phyloP scores from a whole-genome alignment of 2,797 vertebrate species.

The Siniperca scherzeri region DNA sequence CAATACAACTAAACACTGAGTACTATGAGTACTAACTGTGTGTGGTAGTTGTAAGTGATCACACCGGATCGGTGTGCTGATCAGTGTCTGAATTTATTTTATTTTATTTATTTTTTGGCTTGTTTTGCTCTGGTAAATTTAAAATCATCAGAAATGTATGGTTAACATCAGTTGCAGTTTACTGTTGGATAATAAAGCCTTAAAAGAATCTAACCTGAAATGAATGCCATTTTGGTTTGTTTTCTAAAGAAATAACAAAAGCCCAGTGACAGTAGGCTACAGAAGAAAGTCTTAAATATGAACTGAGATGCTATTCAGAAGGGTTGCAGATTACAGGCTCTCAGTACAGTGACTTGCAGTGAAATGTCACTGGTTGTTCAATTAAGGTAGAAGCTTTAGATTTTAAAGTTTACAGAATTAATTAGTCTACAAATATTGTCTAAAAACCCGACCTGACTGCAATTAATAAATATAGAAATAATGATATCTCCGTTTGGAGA shows the following conservation, averaged over 20 bases:
- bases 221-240: neutral
- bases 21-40: neutral
- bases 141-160: no score
- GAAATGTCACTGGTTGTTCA: no score
- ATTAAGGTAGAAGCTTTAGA: no score
- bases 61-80: neutral
- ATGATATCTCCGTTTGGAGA: no score
- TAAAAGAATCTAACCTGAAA: neutral
- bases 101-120: no score
- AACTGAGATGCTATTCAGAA: neutral
- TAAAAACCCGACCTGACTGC: neutral
- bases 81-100: no score
- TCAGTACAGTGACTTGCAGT: no score
- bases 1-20: neutral
- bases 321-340: neutral
- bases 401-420: neutral
- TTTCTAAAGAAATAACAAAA: neutral
- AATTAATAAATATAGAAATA: no score
- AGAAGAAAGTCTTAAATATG: neutral
- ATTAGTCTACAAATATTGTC: neutral
- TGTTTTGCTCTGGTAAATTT: neutral
- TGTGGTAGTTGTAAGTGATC: conserved; percentile 11
- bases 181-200: neutral
- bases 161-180: neutral
- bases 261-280: neutral